A percentile compares a stretch with the other conserved stretches of the same genome.
Conservation (phyloP, 2,797 vertebrate species). For the Enteromius viviparus region DNA sequence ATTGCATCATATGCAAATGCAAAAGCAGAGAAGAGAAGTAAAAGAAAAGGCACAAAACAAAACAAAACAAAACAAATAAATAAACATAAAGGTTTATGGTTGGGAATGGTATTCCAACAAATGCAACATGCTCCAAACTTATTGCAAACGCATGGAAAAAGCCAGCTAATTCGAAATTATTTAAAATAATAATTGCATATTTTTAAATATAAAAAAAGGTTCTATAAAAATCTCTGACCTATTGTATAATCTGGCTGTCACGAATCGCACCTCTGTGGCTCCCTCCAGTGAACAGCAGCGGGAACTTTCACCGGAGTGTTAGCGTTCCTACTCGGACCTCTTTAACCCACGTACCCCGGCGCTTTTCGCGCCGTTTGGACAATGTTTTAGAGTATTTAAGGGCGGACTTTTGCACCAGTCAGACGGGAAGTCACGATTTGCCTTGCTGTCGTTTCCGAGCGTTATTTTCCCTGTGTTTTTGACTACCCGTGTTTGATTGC, state of each 20-base stretch:
- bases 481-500: too few relatives aligned
- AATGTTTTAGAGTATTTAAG: too few relatives aligned
- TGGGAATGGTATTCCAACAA: not conserved
- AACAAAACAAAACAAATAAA: conserved; percentile 27
- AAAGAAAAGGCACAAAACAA: conserved; percentile 23
- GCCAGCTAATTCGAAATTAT: not conserved
- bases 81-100: conserved; percentile 13
- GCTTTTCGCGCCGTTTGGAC: too few relatives aligned
- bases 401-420: too few relatives aligned
- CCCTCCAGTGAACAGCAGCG: too few relatives aligned
- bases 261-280: too few relatives aligned
- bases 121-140: not conserved
- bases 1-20: conserved; percentile 39
- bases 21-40: conserved; percentile 18
- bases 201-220: not conserved
- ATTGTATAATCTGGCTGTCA: conserved; percentile 35
- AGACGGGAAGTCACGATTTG: too few relatives aligned
- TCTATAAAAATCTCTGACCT: conserved; percentile 22
- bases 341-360: too few relatives aligned
- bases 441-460: too few relatives aligned
- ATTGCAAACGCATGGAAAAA: not conserved
- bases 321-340: too few relatives aligned
- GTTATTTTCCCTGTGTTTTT: too few relatives aligned
- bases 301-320: too few relatives aligned
- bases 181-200: not conserved